Base-by-base conservation (phyloP, 1,140 invertebrate genomes). In the Drosophila nannoptera region DNA sequence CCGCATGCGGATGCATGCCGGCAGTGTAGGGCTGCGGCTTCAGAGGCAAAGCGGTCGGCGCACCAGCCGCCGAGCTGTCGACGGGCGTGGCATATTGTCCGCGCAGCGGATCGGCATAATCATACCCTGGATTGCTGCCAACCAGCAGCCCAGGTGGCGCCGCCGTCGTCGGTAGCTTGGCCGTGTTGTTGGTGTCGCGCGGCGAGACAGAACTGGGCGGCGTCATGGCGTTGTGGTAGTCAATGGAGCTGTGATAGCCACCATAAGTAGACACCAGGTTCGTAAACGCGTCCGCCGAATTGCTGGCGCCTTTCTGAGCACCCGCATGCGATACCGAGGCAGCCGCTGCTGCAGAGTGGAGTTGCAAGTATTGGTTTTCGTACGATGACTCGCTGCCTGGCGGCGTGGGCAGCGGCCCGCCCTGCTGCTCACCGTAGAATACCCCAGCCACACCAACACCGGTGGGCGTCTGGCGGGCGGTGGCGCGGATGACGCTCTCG, bases 191-290 rank as follows among this genome's bases (percentile, higher is more conserved):
- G 11, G 77, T 77, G 78, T 97, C 96, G 48, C 96, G 92, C 0
- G 97, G 97, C 7, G 97, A 98, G 0, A 98, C 97, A 2, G 96
- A 98, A 0, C 96, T 96, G 8, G 97, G 97, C 46, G 97, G 97
- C 0, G 97, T 98, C 95, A 98, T 98, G 11, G 97, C 96, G 31
- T 96, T 96, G 83, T 96, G 95, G 80, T 96, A 96, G 80, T 96
- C 95, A 14, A 94, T 92, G 4, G 92, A 92, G 59, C 87, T 88
- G 68, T 88, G 87, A 76, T 96, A 96, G 22, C 92, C 92, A 14
- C 93, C 92, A 89, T 92, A 90, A 0, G 92, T 92, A 2, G 92
- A 92, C 2, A 93, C 92, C 16, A 93, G 87, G 68, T 91, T 92
- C 40, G 91, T 91, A 62, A 92, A 93, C 2, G 92, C 91, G 42